Base-by-base conservation (phyloP, 2,888 invertebrate species). In the Melanotus villosus region DNA sequence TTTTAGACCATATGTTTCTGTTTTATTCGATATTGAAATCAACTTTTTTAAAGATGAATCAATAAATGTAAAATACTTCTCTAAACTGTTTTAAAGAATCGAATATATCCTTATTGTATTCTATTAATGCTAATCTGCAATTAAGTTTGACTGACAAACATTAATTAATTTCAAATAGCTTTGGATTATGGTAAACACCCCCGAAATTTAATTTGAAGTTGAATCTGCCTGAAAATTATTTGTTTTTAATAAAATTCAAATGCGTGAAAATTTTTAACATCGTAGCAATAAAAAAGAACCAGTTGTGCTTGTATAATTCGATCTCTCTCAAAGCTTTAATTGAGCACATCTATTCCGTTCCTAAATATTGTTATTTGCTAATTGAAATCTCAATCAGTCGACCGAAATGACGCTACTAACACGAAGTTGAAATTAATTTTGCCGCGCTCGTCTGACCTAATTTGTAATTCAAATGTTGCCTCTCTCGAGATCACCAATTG, bases 361-460 rank as follows among this genome's bases (percentile, higher is more conserved):
- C 75, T 76, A 80, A 79, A 80, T 80, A 81, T 81, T 81, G 79
- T 80, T 80, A 80, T 82, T 81, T 77, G 79, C 76, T 74, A 76
- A 76, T 76, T 76, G 75, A 76, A 76, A 75, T 76, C 76, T 72
- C 75, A 69, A 76, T 76, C 73, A 70, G 69, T 67, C 73, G 58
- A 66, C 70, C 67, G 73, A 75, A 76, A 76, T 75, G 75, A 78
- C 76, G 78, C 72, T 66, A 70, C 71, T 73, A 73, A 78, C 78
- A 73, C 66, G 79, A 80, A 76, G 80, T 80, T 80, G 80, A 82
- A 81, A 82, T 82, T 82, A 82, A 82, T 81, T 82, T 81, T 72
- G 76, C 43, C 69, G 69, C 73, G 70, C 72, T 74, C 68, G 69
- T 70, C 75, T 77, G 76, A 73, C 77, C 80, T 78, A 75, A 81